Percentiles rank a stretch among this genome's conserved stretches.
Conservation (phyloP, 2,113 vertebrate species). For the Zeus faber region DNA sequence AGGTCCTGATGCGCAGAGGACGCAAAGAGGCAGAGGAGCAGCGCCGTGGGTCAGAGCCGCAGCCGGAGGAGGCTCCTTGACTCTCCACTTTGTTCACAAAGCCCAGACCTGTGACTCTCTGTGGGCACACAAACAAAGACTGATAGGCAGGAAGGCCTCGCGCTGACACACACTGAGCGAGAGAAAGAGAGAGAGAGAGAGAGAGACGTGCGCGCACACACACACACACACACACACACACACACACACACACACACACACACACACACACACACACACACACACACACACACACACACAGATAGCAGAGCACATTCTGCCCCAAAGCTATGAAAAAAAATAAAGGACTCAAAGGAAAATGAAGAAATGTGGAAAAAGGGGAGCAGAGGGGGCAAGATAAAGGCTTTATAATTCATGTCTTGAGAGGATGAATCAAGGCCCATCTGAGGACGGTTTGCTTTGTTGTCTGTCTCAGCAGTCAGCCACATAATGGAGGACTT, state of each 20-base stretch:
- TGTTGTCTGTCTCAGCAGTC: slow-evolving; percentile 53
- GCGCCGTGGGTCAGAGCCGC: slow-evolving; percentile 38
- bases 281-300: slow-evolving; percentile 23
- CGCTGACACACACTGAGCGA: slow-evolving; percentile 30
- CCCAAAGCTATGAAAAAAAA: slow-evolving; percentile 41
- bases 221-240: slow-evolving; percentile 27
- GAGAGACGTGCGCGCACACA: no score
- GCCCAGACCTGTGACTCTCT: slow-evolving; percentile 11
- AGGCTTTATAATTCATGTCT: slow-evolving; percentile 62
- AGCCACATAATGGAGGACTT: slow-evolving; percentile 42
- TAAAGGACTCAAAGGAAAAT: slow-evolving; percentile 35
- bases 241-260: slow-evolving; percentile 6
- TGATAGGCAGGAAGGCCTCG: slow-evolving; percentile 43
- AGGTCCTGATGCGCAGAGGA: slow-evolving; percentile 35
- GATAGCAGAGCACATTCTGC: slow-evolving; percentile 11
- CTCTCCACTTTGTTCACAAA: slow-evolving; percentile 45
- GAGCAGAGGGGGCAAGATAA: slow-evolving; percentile 2
- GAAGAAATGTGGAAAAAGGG: slow-evolving; percentile 15
- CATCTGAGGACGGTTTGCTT: slow-evolving; percentile 42
- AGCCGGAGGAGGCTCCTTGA: slow-evolving; percentile 36
- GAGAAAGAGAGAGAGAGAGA: no score
- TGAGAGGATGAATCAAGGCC: slow-evolving; percentile 31
- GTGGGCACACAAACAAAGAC: slow-evolving; percentile 9
- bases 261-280: slow-evolving; percentile 24
- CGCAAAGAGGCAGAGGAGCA: slow-evolving; percentile 6